A percentile compares a stretch with the other conserved stretches of the same genome.
Conservation (phyloP, 2,888 invertebrate genomes). For the Labia minor region DNA sequence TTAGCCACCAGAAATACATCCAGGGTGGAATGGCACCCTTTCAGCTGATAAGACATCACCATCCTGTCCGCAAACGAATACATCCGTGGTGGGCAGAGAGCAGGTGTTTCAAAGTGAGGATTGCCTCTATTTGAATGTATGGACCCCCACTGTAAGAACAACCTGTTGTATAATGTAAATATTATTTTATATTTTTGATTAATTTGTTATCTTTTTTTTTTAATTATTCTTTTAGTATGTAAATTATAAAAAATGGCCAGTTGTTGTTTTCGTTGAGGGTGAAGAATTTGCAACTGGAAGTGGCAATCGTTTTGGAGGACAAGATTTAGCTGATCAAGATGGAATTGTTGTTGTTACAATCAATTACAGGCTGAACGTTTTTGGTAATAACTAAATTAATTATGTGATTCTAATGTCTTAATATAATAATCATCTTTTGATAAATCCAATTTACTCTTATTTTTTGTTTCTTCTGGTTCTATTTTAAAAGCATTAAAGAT, state of each 20-base stretch:
- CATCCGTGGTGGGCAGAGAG: conserved; percentile 35
- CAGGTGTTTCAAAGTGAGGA: conserved; percentile 52
- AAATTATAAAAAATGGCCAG: conserved; percentile 47
- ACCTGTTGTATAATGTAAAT: too few relatives aligned
- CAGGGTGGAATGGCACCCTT: conserved; percentile 59
- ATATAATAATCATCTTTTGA: not conserved
- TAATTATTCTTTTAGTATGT: conserved; percentile 26
- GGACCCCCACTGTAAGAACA: conserved; percentile 63
- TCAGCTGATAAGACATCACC: conserved; percentile 58
- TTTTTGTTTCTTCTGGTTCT: too few relatives aligned
- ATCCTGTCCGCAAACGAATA: conserved; percentile 51
- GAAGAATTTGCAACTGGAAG: conserved; percentile 41
- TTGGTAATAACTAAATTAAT: too few relatives aligned
- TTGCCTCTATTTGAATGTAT: conserved; percentile 82
- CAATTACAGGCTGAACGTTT: conserved; percentile 57
- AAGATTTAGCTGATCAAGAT: conserved; percentile 60
- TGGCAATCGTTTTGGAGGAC: conserved; percentile 40
- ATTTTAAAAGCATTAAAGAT: too few relatives aligned
- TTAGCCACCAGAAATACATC: conserved; percentile 57
- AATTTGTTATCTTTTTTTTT: too few relatives aligned
- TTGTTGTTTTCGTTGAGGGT: conserved; percentile 59
- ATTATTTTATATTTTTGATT: not conserved
- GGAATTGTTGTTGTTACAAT: conserved; percentile 59
- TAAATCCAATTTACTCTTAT: too few relatives aligned
- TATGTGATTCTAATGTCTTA: too few relatives aligned